Evolutionary conservation across 1,140 invertebrate species (phyloP).

Genomic region (Sinonovacula constricta): DNA sequence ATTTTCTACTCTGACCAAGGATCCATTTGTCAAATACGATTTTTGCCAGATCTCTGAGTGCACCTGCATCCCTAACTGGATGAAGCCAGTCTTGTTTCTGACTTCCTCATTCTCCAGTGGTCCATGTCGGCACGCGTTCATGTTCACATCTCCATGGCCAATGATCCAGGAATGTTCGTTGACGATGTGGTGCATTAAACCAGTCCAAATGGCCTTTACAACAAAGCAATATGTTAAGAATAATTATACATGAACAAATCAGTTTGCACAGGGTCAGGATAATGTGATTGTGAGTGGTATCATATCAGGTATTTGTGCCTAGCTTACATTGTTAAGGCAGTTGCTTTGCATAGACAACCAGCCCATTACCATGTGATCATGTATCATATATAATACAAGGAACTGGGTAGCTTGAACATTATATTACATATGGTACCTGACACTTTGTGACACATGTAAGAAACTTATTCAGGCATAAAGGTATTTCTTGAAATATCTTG

Average conservation of each 20-base stretch:
- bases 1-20: background rate
- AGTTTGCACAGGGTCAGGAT: constrained; percentile 2
- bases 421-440: too few relatives aligned
- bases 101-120: too few relatives aligned
- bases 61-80: too few relatives aligned
- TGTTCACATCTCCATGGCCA: background rate
- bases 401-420: too few relatives aligned
- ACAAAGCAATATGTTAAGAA: background rate
- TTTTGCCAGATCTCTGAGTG: background rate
- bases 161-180: constrained; percentile 14
- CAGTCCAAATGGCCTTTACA: constrained; percentile 17
- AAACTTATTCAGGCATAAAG: too few relatives aligned
- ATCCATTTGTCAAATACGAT: constrained; percentile 11
- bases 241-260: background rate
- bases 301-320: background rate
- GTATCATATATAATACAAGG: too few relatives aligned
- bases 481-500: too few relatives aligned
- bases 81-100: too few relatives aligned
- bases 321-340: constrained; percentile 7
- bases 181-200: background rate
- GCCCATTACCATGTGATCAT: background rate
- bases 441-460: too few relatives aligned
- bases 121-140: background rate
- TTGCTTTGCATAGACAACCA: constrained; percentile 4
- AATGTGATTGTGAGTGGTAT: too few relatives aligned